These are phyloP conservation scores for Ctenosaura bakeri DNA, from an alignment of 2,797 vertebrate genomes.

Conservation along the genomic window DNA sequence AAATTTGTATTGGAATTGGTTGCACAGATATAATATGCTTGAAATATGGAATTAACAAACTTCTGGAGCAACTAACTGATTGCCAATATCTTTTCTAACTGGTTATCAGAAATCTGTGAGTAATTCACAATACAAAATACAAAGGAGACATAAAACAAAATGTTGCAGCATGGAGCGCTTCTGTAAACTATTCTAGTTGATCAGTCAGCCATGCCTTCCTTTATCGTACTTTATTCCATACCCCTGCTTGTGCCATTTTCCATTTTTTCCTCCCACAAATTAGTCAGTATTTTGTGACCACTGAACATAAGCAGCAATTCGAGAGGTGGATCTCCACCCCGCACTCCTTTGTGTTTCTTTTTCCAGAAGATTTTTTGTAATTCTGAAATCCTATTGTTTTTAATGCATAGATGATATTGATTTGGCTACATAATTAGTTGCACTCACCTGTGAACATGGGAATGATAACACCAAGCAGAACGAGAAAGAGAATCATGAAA, in stretches of 20 bases:
- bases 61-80: too few species aligned
- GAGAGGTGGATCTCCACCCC: not conserved
- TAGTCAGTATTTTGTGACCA: not conserved
- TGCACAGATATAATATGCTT: too few species aligned
- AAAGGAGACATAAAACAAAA: not conserved
- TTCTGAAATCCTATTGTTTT: not conserved
- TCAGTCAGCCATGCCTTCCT: not conserved
- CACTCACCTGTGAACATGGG: not conserved
- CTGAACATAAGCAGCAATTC: not conserved
- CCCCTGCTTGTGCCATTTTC: too few species aligned
- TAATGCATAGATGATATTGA: not conserved
- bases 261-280: not conserved
- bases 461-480: conserved; percentile 5
- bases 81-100: too few species aligned
- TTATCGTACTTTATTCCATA: not conserved
- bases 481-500: not conserved
- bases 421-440: not conserved
- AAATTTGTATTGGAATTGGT: too few species aligned
- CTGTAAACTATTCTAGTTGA: not conserved
- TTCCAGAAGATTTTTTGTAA: not conserved
- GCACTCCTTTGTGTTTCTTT: not conserved
- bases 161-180: not conserved
- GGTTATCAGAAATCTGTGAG: too few species aligned
- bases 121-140: too few species aligned
- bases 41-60: too few species aligned